phyloP scores from a whole-genome alignment of 2,797 vertebrate species.

The Otus scops region DNA sequence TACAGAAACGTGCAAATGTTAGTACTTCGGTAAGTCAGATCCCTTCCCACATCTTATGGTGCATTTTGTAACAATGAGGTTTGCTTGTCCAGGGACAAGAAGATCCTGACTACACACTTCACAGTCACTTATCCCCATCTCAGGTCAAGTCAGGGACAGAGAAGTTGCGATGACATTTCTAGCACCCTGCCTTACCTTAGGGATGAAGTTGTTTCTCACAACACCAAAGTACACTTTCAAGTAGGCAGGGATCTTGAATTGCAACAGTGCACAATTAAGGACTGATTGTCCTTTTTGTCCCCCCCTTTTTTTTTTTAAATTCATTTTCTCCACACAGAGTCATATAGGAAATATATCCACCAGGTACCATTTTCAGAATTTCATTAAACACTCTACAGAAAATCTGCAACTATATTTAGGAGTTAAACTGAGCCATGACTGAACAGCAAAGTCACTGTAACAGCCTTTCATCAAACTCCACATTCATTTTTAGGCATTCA shows the following conservation, averaged over 20 bases:
- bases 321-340: too few species aligned
- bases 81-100: not conserved
- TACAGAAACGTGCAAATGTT: not conserved
- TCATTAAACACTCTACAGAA: not conserved
- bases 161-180: not conserved
- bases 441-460: not conserved
- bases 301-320: too few species aligned
- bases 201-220: not conserved
- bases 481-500: not conserved
- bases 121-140: not conserved
- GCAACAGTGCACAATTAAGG: not conserved
- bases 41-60: not conserved
- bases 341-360: not conserved
- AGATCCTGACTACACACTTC: not conserved
- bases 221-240: not conserved
- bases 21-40: not conserved
- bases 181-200: not conserved
- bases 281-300: too few species aligned
- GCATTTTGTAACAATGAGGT: not conserved
- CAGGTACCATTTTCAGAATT: not conserved
- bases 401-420: not conserved
- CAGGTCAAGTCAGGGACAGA: not conserved
- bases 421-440: not conserved
- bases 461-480: not conserved
- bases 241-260: not conserved